Evolutionary conservation across 2,797 vertebrate genomes (phyloP), one percentile per base, ranked within the genome.

Genomic region (Chelonia mydas): DNA sequence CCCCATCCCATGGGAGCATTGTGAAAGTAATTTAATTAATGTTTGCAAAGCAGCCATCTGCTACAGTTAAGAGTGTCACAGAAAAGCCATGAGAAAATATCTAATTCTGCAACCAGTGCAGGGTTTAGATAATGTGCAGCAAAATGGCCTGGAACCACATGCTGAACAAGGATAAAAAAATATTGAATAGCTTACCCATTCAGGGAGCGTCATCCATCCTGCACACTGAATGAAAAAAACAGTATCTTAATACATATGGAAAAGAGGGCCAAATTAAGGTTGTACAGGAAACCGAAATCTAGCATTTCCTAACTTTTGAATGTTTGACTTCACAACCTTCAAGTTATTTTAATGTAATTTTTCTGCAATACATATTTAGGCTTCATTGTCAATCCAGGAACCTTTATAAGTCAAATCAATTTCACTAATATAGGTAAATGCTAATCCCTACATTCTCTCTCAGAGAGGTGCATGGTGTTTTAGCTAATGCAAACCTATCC

Each of bases 51-150:
- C 37, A 77, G 74, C 27, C 28, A 77, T 27, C 25, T 47, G 41
- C 74, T 47, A 77, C 5, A 7, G 41, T 5, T 15, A 10, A 7
- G 57, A 85, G 41, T 19, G 85, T 84, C 27, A 79, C 0, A 89
- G 37, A 81, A 88, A 86, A 57, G 19, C 77, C 61, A 61, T 11
- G 86, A 51, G 19, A 61, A 90, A 94, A 88, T 5, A 72, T 54
- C 27, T 61, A 93, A 10, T 21, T 59, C 45, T 54, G 45, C 10
- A 65, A 88, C 92, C 95, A 80, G 92, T 90, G 17, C 3, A 49
- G 33, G 47, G 65, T 81, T 89, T 55, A 81, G 83, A 41, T 37
- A 28, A 3, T 61, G 16, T 5, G 5, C 41, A 65, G 59, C 61
- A 83, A 31, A 7, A 84, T 83, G 49, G 77, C 50, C 85, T 6